A percentile compares a stretch with the other conserved stretches of the same genome.
phyloP scores from a whole-genome alignment of 2,797 vertebrate genomes.

The Gymnoscopelus microlampas region DNA sequence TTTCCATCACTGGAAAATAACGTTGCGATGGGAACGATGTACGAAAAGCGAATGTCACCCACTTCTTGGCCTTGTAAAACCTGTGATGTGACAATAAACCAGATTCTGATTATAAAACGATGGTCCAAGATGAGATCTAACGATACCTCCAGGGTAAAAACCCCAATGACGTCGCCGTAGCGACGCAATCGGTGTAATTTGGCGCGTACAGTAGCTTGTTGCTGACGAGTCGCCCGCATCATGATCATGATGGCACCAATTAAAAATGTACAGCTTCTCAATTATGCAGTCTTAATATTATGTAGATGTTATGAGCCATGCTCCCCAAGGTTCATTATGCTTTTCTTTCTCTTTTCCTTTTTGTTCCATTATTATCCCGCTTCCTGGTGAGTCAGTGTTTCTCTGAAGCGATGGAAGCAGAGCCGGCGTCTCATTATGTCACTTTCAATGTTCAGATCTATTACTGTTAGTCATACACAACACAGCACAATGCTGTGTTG shows the following conservation, averaged over 20 bases:
- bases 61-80: no score
- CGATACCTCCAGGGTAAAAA: slow-evolving; percentile 58
- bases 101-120: no score
- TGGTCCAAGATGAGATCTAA: no score
- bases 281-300: slow-evolving; percentile 27
- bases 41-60: no score
- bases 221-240: slow-evolving; percentile 29
- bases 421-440: slow-evolving; percentile 7
- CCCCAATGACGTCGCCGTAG: slow-evolving; percentile 47
- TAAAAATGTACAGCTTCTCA: slow-evolving; percentile 36
- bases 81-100: no score
- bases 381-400: background rate
- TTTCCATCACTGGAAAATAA: no score
- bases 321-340: background rate
- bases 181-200: slow-evolving; percentile 48
- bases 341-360: background rate
- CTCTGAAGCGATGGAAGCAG: background rate
- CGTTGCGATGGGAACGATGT: no score
- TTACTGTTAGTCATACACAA: slow-evolving; percentile 54
- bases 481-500: no score
- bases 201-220: slow-evolving; percentile 42
- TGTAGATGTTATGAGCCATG: slow-evolving; percentile 8
- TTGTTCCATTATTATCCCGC: background rate
- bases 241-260: slow-evolving; percentile 40
- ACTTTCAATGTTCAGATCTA: slow-evolving; percentile 47